These are phyloP conservation scores for Sinocyclocheilus maitianheensis DNA, from an alignment of 2,113 vertebrate species.

Conservation along the genomic window DNA sequence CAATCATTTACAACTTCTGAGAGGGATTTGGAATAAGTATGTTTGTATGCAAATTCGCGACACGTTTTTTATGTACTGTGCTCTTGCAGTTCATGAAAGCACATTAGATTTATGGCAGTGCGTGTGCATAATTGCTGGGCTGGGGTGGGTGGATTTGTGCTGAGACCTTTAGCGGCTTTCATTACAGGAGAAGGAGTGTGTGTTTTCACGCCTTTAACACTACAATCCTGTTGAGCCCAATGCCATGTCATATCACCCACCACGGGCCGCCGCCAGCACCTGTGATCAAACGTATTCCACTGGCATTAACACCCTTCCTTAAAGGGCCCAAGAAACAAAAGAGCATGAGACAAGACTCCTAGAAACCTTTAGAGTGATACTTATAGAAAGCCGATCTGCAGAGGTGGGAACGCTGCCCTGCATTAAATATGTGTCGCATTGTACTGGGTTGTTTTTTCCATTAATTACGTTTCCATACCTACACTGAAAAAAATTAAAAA, in stretches of 20 bases:
- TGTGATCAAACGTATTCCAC: slow-evolving; percentile 71
- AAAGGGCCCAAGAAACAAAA: slow-evolving; percentile 68
- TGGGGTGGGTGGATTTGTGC: slow-evolving; percentile 78
- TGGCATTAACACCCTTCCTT: slow-evolving; percentile 69
- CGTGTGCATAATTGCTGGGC: slow-evolving; percentile 78
- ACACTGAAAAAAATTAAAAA: neutral
- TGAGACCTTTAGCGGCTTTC: slow-evolving; percentile 77
- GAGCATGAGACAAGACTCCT: slow-evolving; percentile 67
- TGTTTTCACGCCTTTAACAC: slow-evolving; percentile 79
- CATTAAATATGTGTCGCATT: slow-evolving; percentile 9
- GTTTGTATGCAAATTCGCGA: slow-evolving; percentile 85
- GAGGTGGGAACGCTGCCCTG: slow-evolving; percentile 16
- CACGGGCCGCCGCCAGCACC: slow-evolving; percentile 72
- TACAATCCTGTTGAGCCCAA: slow-evolving; percentile 78
- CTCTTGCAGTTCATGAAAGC: slow-evolving; percentile 90
- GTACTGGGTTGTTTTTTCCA: neutral
- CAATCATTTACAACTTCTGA: slow-evolving; percentile 96
- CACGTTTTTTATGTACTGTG: slow-evolving; percentile 89
- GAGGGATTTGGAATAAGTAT: slow-evolving; percentile 89
- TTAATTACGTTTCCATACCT: neutral
- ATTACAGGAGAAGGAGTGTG: slow-evolving; percentile 77
- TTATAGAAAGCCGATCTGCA: slow-evolving; percentile 24
- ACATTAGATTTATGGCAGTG: slow-evolving; percentile 89
- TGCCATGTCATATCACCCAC: slow-evolving; percentile 72
- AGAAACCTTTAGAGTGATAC: slow-evolving; percentile 24